Base-by-base conservation (phyloP, 2,113 vertebrate species). In the Neogobius melanostomus region DNA sequence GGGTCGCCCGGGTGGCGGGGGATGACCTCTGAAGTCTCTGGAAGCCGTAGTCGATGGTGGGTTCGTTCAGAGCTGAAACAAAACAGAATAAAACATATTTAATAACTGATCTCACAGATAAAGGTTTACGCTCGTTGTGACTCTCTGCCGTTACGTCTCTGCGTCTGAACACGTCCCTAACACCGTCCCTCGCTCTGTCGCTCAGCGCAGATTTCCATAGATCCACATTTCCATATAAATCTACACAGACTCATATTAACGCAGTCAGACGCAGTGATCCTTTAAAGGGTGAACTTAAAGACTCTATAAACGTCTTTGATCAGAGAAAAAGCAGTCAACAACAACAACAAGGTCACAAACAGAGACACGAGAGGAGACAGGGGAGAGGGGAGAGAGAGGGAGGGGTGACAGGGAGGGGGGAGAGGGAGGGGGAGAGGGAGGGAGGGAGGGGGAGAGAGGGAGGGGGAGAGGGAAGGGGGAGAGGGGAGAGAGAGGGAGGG, bases 1-100 rank as follows among this genome's bases (percentile, higher is more conserved):
- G 87, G 89, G 80, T 90, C 89, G 74, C 89, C 89, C 0, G 89
- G 89, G 69, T 90, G 89, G 46, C 89, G 87, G 4, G 89, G 89
- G 2, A 90, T 88, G 78, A 90, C 89, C 78, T 90, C 75, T 90
- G 89, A 79, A 90, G 85, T 85, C 89, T 86, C 82, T 90, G 89
- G 73, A 90, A 90, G 69, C 89, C 89, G 9, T 90, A 90, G 28
- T 90, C 89, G 0, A 90, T 90, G 50, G 89, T 90, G 2, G 89
- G 89, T 59, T 90, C 89, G 1, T 90, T 90, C 1, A 90, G n/a
- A 0, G 89, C 89, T 90, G 10, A 57, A 64, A 47, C 6, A 6
- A 60, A 62, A 68, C 9, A 1, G 1, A 66, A 65, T 11, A 68
- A 51, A 14, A 50, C 49, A 14, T 4, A 10, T n/a, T 51, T 51